phyloP scores from a whole-genome alignment of 2,113 vertebrate species.

The Crotalus viridis region DNA sequence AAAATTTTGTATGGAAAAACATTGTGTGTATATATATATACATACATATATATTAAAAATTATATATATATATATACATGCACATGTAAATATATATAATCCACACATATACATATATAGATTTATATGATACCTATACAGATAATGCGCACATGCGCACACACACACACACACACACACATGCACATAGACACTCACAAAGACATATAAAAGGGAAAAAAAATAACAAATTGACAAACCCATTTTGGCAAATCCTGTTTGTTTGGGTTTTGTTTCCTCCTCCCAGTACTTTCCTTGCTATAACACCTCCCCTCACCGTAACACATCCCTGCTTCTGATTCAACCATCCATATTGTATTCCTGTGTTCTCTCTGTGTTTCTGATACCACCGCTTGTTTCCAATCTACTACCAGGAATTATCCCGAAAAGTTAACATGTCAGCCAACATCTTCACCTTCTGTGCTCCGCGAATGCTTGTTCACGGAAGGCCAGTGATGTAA shows the following conservation, averaged over 20 bases:
- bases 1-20: slow-evolving; percentile 72
- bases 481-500: slow-evolving; percentile 79
- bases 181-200: background rate
- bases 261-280: slow-evolving; percentile 21
- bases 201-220: slow-evolving; percentile 55
- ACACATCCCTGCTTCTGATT: slow-evolving; percentile 22
- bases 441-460: slow-evolving; percentile 73
- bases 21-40: slow-evolving; percentile 77
- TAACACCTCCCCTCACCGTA: slow-evolving; percentile 47
- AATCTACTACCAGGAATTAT: slow-evolving; percentile 94
- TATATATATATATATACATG: slow-evolving; percentile 69
- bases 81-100: slow-evolving; percentile 66
- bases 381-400: slow-evolving; percentile 88
- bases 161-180: background rate
- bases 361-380: slow-evolving; percentile 71
- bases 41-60: slow-evolving; percentile 47
- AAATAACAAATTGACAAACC: slow-evolving; percentile 77
- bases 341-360: slow-evolving; percentile 66
- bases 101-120: slow-evolving; percentile 63
- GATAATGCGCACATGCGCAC: background rate
- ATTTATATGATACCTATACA: slow-evolving; percentile 67
- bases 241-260: slow-evolving; percentile 67
- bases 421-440: slow-evolving; percentile 96
- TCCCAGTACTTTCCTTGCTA: slow-evolving; percentile 45
- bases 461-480: slow-evolving; percentile 82